Base-by-base conservation (phyloP, 2,113 vertebrate species). In the Eptatretus burgeri region DNA sequence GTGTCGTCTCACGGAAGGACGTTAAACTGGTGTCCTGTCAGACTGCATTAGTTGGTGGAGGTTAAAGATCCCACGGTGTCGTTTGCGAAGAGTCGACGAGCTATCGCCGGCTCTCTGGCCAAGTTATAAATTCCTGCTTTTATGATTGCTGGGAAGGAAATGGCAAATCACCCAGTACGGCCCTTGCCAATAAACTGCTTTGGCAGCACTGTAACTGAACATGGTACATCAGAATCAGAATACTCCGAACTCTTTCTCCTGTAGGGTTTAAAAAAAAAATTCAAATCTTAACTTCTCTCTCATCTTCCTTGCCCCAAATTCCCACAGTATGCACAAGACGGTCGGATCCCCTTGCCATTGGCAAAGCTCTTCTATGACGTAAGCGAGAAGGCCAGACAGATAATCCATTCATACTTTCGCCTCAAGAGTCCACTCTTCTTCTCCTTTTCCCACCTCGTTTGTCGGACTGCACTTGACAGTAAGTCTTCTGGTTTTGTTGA, bases 391-490 rank as follows among this genome's bases (percentile, higher is more conserved):
- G 85, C 83, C 1, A 76, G 89, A 62, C 74, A 71, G 66, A 83
- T 94, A 0, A 74, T 91, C 0, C 71, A 87, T 73, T 94, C 91
- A 17, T 95, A 98, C 71, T 98, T 98, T 74, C 74, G 77, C 79
- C 76, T 98, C 50, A 95, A 87, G 70, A 78, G 84, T 69, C 93
- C 85, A 0, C 74, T 98, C 56, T 84, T 93, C 70, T 98, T 98
- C 76, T 95, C 89, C 71, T 98, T 93, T 71, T 93, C 91, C 1
- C 91, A 98, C 74, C 73, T 98, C 63, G 91, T 98, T 70, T 98
- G 91, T 69, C 76, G 91, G 68, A 93, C 89, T 0, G 89, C 91
- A 13, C 79, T 98, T 49, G 75, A 77, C 1, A 88, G 91, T 98
- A 69, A 41, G 27, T 41, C 27, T 41, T 7, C 3, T 41, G 27